Conservation (phyloP, 2,113 vertebrate genomes). For the Hippoglossus stenolepis region DNA sequence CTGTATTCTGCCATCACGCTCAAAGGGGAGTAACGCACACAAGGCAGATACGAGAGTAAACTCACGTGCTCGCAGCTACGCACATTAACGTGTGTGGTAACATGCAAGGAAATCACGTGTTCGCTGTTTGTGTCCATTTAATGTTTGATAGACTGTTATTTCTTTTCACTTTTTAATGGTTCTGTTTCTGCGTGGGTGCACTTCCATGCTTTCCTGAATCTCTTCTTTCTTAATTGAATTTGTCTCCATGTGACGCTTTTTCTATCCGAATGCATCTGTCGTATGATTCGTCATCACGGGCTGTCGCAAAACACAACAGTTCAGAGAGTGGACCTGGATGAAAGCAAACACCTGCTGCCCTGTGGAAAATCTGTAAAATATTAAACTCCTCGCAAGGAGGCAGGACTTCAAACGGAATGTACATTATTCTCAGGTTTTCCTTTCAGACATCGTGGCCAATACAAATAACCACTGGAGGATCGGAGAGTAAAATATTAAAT, state of each 20-base stretch:
- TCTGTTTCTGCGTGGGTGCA: slow-evolving; percentile 15
- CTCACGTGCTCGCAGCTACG: slow-evolving; percentile 11
- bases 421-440: no score
- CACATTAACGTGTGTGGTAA: slow-evolving; percentile 18
- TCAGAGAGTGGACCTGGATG: not conserved
- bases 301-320: slow-evolving; percentile 3
- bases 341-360: no score
- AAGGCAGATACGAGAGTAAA: not conserved
- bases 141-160: slow-evolving; percentile 6
- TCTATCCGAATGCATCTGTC: slow-evolving; percentile 20
- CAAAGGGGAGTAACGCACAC: not conserved
- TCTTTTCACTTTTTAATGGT: slow-evolving; percentile 26
- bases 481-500: no score
- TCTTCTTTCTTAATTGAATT: not conserved
- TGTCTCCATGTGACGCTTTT: slow-evolving; percentile 41
- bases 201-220: not conserved
- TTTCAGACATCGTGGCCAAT: no score
- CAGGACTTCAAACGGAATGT: no score
- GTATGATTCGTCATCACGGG: not conserved
- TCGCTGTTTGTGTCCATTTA: not conserved
- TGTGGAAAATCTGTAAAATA: no score
- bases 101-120: not conserved
- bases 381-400: no score
- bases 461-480: no score
- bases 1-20: slow-evolving; percentile 32